Evolutionary conservation across 2,113 vertebrate species (phyloP).

Genomic region (Nipponia nippon): DNA sequence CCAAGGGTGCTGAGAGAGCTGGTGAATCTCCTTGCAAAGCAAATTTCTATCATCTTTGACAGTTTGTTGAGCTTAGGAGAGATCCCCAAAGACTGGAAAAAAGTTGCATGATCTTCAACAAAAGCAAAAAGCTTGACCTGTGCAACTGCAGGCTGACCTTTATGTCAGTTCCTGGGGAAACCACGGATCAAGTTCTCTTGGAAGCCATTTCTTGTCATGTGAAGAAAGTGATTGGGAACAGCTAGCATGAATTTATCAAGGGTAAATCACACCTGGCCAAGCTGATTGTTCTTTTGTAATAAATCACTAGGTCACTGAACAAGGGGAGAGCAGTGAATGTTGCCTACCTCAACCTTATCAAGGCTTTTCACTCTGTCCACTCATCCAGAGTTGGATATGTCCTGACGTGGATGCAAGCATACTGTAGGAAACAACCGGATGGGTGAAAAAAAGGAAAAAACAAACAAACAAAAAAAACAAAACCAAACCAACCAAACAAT

Average conservation of each 20-base stretch:
- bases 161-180: neutral
- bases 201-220: neutral
- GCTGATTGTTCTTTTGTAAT: neutral
- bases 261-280: neutral
- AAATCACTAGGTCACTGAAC: neutral
- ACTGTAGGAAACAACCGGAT: neutral
- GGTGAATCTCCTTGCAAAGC: neutral
- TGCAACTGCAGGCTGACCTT: neutral
- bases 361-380: neutral
- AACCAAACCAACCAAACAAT: neutral
- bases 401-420: neutral
- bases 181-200: neutral
- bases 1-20: neutral
- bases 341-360: neutral
- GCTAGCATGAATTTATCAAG: neutral
- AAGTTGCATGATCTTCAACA: neutral
- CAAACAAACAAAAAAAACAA: neutral
- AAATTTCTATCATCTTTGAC: neutral
- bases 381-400: neutral
- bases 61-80: neutral
- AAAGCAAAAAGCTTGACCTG: neutral
- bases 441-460: neutral
- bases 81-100: neutral
- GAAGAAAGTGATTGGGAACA: neutral
- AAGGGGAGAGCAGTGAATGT: neutral